A percentile compares a stretch with the other conserved stretches of the same genome.
Evolutionary conservation across 2,113 vertebrate species (phyloP).

Genomic region (Ptyas mucosa): DNA sequence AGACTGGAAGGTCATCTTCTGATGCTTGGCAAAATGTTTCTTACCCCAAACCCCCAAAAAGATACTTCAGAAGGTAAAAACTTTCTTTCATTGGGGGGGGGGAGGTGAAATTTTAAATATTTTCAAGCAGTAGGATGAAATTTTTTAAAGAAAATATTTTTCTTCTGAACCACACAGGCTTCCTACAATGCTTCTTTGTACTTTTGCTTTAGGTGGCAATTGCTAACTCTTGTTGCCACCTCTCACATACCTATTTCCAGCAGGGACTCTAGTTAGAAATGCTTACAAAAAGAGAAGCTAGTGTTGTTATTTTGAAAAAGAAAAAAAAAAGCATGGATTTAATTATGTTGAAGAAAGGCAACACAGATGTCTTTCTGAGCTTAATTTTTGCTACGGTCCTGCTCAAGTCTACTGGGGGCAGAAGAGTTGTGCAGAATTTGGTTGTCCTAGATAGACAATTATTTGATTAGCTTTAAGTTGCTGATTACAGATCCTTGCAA

Average conservation of each 20-base stretch:
- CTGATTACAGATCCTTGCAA: not conserved
- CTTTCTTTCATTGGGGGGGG: not conserved
- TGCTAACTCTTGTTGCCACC: not conserved
- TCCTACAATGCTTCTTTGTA: slow-evolving; percentile 14
- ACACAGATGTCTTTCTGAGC: not conserved
- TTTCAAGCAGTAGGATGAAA: not conserved
- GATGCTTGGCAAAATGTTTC: slow-evolving; percentile 5
- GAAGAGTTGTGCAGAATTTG: not conserved
- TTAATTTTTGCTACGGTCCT: not conserved
- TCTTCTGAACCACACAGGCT: not conserved
- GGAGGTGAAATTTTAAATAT: not conserved
- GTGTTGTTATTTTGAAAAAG: not conserved
- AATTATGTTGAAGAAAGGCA: not conserved
- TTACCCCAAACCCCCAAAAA: slow-evolving; percentile 9
- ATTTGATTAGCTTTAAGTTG: not conserved
- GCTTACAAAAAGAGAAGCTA: not conserved
- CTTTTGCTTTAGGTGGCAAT: not conserved
- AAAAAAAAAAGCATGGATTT: not conserved
- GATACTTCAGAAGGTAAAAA: slow-evolving; percentile 16
- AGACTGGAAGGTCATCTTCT: not conserved
- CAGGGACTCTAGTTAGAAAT: not conserved
- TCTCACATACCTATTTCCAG: not conserved
- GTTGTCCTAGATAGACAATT: not conserved
- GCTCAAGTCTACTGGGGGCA: not conserved
- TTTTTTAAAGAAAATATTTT: not conserved